phyloP scores from a whole-genome alignment of 2,797 vertebrate species.

The Cynopterus sphinx region DNA sequence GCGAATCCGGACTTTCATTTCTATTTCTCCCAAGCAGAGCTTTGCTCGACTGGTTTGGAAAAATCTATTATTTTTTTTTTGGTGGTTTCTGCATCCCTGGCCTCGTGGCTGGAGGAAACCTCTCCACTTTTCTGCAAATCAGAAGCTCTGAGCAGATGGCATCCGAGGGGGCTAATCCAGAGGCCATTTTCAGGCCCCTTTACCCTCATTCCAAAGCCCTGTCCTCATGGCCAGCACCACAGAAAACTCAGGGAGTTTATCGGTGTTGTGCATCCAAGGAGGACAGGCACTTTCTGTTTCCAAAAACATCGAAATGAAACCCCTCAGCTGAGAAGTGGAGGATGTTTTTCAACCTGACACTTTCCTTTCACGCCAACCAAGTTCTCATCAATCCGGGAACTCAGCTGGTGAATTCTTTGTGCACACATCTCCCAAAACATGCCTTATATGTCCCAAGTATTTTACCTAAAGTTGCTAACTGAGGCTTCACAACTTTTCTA shows the following conservation, averaged over 20 bases:
- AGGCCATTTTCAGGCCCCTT: not conserved
- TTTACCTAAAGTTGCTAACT: not conserved
- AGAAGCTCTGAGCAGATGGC: not conserved
- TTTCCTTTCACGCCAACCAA: not conserved
- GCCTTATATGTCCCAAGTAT: not conserved
- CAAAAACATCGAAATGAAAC: not conserved
- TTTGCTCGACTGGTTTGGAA: not conserved
- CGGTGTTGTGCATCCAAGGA: fast-evolving
- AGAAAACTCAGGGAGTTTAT: not conserved
- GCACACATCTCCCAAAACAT: not conserved
- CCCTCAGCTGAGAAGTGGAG: not conserved
- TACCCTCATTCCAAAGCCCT: not conserved
- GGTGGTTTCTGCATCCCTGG: slow-evolving; percentile 24
- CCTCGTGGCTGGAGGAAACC: not conserved
- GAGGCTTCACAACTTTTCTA: not conserved
- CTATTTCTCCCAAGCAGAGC: not conserved
- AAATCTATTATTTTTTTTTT: not conserved
- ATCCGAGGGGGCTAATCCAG: not conserved
- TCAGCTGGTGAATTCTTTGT: not conserved
- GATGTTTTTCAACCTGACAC: not conserved
- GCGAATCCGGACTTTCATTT: not conserved
- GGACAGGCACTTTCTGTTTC: not conserved
- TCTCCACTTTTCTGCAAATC: not conserved
- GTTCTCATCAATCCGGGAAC: not conserved
- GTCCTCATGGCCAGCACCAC: not conserved